Percentiles rank a stretch among this genome's conserved stretches.
Evolutionary conservation across 2,113 vertebrate species (phyloP).

Genomic region (Sinocyclocheilus maitianheensis): DNA sequence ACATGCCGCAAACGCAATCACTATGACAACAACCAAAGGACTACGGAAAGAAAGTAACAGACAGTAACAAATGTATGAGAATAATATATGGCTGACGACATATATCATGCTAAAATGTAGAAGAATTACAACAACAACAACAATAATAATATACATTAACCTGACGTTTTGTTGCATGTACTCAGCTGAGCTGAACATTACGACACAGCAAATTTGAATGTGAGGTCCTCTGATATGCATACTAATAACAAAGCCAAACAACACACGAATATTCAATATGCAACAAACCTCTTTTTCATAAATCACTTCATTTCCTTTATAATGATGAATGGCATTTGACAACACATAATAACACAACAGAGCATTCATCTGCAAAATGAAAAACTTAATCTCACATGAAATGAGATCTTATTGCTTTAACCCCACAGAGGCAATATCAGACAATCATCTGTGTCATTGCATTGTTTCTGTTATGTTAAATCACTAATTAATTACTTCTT

Average conservation of each 20-base stretch:
- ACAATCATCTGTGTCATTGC: constrained; percentile 41
- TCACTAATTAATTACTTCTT: constrained; percentile 24
- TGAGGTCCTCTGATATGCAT: constrained; percentile 23
- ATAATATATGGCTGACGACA: neutral
- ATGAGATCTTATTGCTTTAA: constrained; percentile 42
- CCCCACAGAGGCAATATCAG: constrained; percentile 24
- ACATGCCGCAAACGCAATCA: constrained; percentile 10
- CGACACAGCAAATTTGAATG: constrained; percentile 21
- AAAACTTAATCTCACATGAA: constrained; percentile 48
- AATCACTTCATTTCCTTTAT: constrained; percentile 36
- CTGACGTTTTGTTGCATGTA: neutral
- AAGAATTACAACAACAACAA: neutral
- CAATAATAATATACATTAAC: neutral
- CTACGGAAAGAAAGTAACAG: neutral
- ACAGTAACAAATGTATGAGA: neutral
- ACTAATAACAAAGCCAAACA: constrained; percentile 23
- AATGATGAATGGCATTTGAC: constrained; percentile 47
- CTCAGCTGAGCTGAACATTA: constrained; percentile 10
- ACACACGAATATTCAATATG: constrained; percentile 29
- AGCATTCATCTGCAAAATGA: constrained; percentile 44
- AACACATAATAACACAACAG: constrained; percentile 37
- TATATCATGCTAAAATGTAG: neutral
- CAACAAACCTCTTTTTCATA: constrained; percentile 30
- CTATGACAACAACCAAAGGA: constrained; percentile 31
- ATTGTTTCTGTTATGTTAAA: constrained; percentile 38